These are phyloP conservation scores for Pseudomugil gertrudae DNA, from an alignment of 2,797 vertebrate species.

Conservation along the genomic window DNA sequence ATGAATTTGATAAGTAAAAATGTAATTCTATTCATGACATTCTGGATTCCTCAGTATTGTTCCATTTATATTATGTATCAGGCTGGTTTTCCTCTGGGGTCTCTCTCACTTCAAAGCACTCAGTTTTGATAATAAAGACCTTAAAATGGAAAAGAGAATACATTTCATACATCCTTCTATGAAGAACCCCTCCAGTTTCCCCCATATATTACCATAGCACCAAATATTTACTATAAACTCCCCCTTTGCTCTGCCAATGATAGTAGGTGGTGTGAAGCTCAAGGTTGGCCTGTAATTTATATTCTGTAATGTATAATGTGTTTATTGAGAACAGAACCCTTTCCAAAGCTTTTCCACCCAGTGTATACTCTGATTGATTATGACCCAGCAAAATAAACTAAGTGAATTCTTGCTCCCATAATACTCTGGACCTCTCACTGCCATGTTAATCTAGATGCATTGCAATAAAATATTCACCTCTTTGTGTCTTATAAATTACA, in stretches of 20 bases:
- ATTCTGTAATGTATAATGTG: constrained; percentile 63
- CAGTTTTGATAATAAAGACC: constrained; percentile 62
- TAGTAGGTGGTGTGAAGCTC: constrained; percentile 43
- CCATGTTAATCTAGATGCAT: constrained; percentile 79
- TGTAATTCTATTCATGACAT: constrained; percentile 78
- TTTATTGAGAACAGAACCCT: constrained; percentile 80
- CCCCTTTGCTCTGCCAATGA: constrained; percentile 37
- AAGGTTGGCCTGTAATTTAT: constrained; percentile 66
- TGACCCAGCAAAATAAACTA: constrained; percentile 70
- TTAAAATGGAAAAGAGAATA: constrained; percentile 46
- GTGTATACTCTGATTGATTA: constrained; percentile 81
- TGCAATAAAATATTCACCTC: constrained; percentile 79
- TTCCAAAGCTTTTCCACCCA: constrained; percentile 72
- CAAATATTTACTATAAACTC: constrained; percentile 57
- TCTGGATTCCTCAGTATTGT: constrained; percentile 63
- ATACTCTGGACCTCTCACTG: constrained; percentile 62
- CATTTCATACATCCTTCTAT: constrained; percentile 44
- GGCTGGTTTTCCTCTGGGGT: constrained; percentile 58
- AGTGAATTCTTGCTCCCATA: constrained; percentile 68
- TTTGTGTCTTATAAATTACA: constrained; percentile 78
- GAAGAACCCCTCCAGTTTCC: constrained; percentile 26
- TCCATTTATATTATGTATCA: constrained; percentile 67
- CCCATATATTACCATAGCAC: constrained; percentile 52
- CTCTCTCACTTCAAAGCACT: constrained; percentile 54
- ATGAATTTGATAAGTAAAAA: constrained; percentile 67